These are phyloP conservation scores for Cirrhinus mrigala DNA, from an alignment of 2,797 vertebrate genomes.

Conservation along the genomic window DNA sequence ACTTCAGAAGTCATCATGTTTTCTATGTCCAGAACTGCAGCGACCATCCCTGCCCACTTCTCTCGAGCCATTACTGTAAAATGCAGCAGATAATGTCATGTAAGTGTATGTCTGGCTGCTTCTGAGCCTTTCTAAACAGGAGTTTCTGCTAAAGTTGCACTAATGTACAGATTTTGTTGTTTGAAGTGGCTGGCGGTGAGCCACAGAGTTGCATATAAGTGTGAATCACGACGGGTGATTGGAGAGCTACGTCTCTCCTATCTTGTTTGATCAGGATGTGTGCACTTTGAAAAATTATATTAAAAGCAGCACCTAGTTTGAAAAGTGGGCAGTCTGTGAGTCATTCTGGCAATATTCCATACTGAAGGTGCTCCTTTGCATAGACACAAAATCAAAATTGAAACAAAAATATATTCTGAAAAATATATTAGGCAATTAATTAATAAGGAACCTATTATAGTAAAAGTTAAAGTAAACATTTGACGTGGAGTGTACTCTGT, in stretches of 20 bases:
- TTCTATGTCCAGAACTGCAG: slow-evolving; percentile 3
- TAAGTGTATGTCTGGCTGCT: neutral
- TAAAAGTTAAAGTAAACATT: no score
- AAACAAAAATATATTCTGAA: neutral
- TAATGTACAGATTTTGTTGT: slow-evolving; percentile 4
- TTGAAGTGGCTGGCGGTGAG: slow-evolving; percentile 5
- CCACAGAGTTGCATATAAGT: neutral
- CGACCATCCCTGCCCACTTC: slow-evolving; percentile 24
- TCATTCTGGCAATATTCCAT: neutral
- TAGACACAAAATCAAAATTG: neutral
- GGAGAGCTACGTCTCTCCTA: slow-evolving; percentile 5
- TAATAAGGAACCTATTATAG: no score
- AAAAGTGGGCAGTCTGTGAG: neutral
- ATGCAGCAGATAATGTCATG: slow-evolving; percentile 16
- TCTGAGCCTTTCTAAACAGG: neutral
- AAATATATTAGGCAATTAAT: no score
- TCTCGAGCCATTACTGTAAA: slow-evolving; percentile 12
- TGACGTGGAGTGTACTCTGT: no score
- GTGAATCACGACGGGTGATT: neutral
- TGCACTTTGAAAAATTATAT: neutral
- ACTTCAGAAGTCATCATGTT: neutral
- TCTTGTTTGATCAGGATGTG: neutral
- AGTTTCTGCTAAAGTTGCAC: neutral
- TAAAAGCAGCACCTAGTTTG: neutral
- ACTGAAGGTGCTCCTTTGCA: neutral